A percentile compares a stretch with the other conserved stretches of the same genome.
Evolutionary conservation across 2,888 invertebrate species (phyloP).

Genomic region (Cyclophora punctaria): DNA sequence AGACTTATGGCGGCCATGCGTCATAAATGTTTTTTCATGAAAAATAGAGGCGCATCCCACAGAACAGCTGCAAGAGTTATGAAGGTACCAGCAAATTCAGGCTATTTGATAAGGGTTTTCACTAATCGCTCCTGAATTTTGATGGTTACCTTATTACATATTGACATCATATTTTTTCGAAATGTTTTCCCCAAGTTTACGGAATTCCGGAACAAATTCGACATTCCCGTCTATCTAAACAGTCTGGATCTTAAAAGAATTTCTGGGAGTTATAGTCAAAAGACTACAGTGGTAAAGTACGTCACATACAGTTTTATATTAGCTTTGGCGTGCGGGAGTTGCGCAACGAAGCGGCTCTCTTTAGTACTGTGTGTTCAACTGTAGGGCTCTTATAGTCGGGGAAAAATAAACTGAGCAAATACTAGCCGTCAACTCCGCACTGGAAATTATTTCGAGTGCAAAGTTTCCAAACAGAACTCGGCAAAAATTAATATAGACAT

Average conservation of each 20-base stretch:
- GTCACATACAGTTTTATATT: conserved; percentile 53
- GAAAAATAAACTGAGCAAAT: conserved; percentile 67
- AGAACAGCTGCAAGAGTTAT: conserved; percentile 40
- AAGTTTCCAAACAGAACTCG: conserved; percentile 40
- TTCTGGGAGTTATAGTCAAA: conserved; percentile 32
- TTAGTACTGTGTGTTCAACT: conserved; percentile 56
- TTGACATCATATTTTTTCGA: not conserved
- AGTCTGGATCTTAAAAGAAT: conserved; percentile 15
- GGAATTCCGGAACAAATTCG: not conserved
- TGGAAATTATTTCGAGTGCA: conserved; percentile 48
- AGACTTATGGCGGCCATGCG: conserved; percentile 66
- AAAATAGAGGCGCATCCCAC: conserved; percentile 44
- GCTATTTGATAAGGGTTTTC: conserved; percentile 10
- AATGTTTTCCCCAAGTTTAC: not conserved
- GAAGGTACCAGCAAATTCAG: conserved; percentile 26
- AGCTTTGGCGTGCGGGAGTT: conserved; percentile 40
- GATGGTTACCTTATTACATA: not conserved
- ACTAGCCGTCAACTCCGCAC: conserved; percentile 43
- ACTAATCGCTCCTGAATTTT: conserved; percentile 4
- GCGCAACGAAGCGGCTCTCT: conserved; percentile 49
- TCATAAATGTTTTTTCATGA: conserved; percentile 60
- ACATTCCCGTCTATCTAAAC: not conserved
- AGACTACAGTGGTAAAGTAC: conserved; percentile 38
- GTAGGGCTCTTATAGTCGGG: conserved; percentile 49
- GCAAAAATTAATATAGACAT: conserved; percentile 27